phyloP scores from a whole-genome alignment of 2,888 invertebrate species.

The Zootermopsis nevadensis region DNA sequence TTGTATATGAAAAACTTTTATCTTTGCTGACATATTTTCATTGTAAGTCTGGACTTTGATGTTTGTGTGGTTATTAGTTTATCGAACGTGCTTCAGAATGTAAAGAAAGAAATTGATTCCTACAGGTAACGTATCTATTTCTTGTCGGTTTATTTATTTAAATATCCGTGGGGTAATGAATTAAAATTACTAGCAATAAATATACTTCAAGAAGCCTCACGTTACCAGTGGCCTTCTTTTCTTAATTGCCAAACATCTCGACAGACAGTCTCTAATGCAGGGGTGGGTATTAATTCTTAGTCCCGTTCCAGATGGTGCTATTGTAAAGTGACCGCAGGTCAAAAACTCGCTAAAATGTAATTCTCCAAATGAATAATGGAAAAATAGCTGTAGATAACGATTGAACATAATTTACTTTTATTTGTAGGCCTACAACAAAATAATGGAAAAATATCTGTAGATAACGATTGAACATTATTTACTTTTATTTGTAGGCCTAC shows the following conservation, averaged over 20 bases:
- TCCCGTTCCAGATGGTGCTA: background rate
- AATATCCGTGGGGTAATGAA: background rate
- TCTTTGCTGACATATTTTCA: background rate
- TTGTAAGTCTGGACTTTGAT: background rate
- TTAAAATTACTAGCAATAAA: background rate
- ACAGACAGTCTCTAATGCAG: background rate
- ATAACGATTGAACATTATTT: no score
- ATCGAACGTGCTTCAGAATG: background rate
- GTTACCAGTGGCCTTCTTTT: background rate
- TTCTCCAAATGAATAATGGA: no score
- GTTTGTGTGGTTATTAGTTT: background rate
- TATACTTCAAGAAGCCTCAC: background rate
- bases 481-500: no score
- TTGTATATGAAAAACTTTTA: no score
- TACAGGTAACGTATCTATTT: background rate
- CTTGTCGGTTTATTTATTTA: background rate
- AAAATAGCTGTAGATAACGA: no score
- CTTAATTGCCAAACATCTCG: background rate
- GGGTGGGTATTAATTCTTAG: no score
- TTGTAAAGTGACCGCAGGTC: background rate
- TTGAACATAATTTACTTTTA: no score
- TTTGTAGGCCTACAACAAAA: no score
- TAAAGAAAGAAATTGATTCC: background rate
- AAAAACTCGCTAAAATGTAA: no score
- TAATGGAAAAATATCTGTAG: no score